phyloP scores from a whole-genome alignment of 2,113 vertebrate genomes.

The Takifugu flavidus region DNA sequence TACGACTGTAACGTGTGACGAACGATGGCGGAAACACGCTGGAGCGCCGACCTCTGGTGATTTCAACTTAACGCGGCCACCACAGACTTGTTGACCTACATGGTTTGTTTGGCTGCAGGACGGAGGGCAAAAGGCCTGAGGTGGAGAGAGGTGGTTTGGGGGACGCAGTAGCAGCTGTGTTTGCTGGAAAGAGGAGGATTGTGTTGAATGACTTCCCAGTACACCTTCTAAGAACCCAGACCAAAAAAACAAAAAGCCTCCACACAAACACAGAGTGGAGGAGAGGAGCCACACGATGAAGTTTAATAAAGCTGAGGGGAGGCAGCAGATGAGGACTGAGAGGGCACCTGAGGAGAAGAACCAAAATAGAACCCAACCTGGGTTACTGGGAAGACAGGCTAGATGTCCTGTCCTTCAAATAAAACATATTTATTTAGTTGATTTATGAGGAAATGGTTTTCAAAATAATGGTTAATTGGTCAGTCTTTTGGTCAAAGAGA shows the following conservation, averaged over 20 bases:
- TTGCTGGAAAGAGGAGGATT: slow-evolving; percentile 48
- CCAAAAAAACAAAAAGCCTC: slow-evolving; percentile 13
- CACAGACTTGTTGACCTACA: slow-evolving; percentile 39
- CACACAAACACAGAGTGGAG: not conserved
- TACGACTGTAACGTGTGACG: too few species aligned
- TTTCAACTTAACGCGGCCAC: slow-evolving; percentile 38
- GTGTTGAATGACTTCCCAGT: slow-evolving; percentile 39
- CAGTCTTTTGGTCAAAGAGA: too few species aligned
- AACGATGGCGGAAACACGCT: too few species aligned
- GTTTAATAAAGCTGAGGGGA: not conserved
- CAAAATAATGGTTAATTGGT: too few species aligned
- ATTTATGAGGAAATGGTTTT: too few species aligned
- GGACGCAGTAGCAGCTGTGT: slow-evolving; percentile 64
- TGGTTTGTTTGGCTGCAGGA: slow-evolving; percentile 44
- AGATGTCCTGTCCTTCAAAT: too few species aligned
- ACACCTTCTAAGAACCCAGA: slow-evolving; percentile 23
- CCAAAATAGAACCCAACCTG: not conserved
- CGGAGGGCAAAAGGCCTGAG: slow-evolving; percentile 38
- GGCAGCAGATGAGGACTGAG: slow-evolving; percentile 3
- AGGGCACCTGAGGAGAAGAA: slow-evolving; percentile 39
- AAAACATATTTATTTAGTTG: too few species aligned
- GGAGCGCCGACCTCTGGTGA: slow-evolving; percentile 22
- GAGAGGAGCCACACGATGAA: not conserved
- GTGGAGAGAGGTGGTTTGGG: slow-evolving; percentile 37
- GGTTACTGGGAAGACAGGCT: too few species aligned